Base-by-base conservation (phyloP, 2,888 invertebrate species). In the Gibbula magus region DNA sequence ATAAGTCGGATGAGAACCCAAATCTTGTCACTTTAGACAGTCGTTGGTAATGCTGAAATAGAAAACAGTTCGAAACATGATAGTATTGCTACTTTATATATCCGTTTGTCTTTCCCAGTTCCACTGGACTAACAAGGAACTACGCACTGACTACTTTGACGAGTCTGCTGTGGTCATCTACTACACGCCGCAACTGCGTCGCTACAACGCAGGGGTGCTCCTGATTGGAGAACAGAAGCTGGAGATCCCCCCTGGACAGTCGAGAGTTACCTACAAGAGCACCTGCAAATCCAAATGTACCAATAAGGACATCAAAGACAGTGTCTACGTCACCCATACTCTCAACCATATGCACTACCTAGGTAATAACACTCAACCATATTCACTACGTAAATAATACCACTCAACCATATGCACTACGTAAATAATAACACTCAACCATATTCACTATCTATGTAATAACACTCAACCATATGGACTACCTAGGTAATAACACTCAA, bases 51-150 rank as follows among this genome's bases (percentile, higher is more conserved):
- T n/a, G n/a, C n/a, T n/a, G n/a, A n/a, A n/a, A n/a, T n/a, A n/a
- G n/a, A n/a, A n/a, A n/a, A n/a, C n/a, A n/a, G n/a, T n/a, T n/a
- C n/a, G n/a, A n/a, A n/a, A n/a, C n/a, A n/a, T n/a, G n/a, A n/a
- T n/a, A n/a, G n/a, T n/a, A n/a, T n/a, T n/a, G n/a, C n/a, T n/a
- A n/a, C n/a, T n/a, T n/a, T n/a, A n/a, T n/a, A n/a, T n/a, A n/a
- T n/a, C n/a, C 35, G 3, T 35, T 5, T 35, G 35, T 8, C 35
- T 35, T 5, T 35, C 45, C 1, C 78, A 88, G 87, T 75, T 86
- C 18, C 88, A 88, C 79, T 88, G 88, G 88, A 87, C 86, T 51
- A 88, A 88, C 70, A 86, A 86, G 0, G 73, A 66, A 13, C 16
- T 54, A 67, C 74, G 32, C 8, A 67, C 56, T 18, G 75, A 73